Base-by-base conservation (phyloP, 2,797 vertebrate species). In the Urocyon cinereoargenteus region DNA sequence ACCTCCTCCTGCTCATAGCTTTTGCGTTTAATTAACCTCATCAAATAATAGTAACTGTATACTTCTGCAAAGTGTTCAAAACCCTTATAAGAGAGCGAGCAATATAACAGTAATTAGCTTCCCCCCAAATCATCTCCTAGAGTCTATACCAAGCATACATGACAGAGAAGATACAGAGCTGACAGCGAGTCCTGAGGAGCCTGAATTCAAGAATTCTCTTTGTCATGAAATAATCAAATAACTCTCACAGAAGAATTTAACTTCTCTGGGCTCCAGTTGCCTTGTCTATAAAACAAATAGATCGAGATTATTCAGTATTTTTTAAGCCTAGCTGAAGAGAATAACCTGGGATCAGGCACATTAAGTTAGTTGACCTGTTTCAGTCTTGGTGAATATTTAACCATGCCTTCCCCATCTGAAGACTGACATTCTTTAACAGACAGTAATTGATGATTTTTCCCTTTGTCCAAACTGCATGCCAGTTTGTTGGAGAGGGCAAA, bases 11-110 rank as follows among this genome's bases (percentile, higher is more conserved):
- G n/a, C 15, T 93, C 21, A 19, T 16, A 57, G 26, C 40, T 93
- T 97, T 81, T 57, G 24, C 57, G 18, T 83, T 93, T 91, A 75
- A 87, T 66, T 51, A 92, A 95, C 61, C 28, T 97, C 84, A 77
- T 83, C 79, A 94, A 96, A 91, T 81, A 95, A 81, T 15, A 78
- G 64, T 70, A 91, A 96, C 68, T 90, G 96, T 88, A 40, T 95
- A 90, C 53, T 73, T 78, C 36, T 64, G 18, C 22, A 79, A 96
- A 85, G 12, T 88, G 79, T 57, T 49, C 55, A 94, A 89, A 83
- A 73, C 49, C 15, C n/a, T 61, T 75, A 51, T 26, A 51, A 85
- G 83, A 94, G 21, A 94, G 9, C 34, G 73, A 81, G 31, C 82
- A 57, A 53, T 15, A 16, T 81, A 88, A 82, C 21, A 51, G 24